A percentile compares a stretch with the other conserved stretches of the same genome.
Evolutionary conservation across 2,113 vertebrate genomes (phyloP).

Genomic region (Rattus norvegicus): GRCr8 NC_086020.1:109798501-109799000

Average conservation of each 20-base stretch:
- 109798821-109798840: constrained; percentile 1
- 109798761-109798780: too few species aligned
- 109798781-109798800: neutral
- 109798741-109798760: too few species aligned
- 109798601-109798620: neutral
- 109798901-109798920: neutral
- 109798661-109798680: neutral
- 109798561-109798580: neutral
- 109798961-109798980: constrained; percentile 58
- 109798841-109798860: neutral
- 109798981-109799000: constrained; percentile 34
- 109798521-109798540: neutral
- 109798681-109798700: too few species aligned
- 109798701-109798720: too few species aligned
- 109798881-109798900: constrained; percentile 19
- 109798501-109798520: neutral
- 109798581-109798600: neutral
- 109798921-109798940: constrained; percentile 63
- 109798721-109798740: too few species aligned
- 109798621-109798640: neutral
- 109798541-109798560: neutral
- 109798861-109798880: constrained; percentile 45
- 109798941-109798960: constrained; percentile 55
- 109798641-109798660: neutral
- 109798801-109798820: neutral